Evolutionary conservation across 2,113 vertebrate genomes (phyloP).

Genomic region (Rhodinocichla rosea): DNA sequence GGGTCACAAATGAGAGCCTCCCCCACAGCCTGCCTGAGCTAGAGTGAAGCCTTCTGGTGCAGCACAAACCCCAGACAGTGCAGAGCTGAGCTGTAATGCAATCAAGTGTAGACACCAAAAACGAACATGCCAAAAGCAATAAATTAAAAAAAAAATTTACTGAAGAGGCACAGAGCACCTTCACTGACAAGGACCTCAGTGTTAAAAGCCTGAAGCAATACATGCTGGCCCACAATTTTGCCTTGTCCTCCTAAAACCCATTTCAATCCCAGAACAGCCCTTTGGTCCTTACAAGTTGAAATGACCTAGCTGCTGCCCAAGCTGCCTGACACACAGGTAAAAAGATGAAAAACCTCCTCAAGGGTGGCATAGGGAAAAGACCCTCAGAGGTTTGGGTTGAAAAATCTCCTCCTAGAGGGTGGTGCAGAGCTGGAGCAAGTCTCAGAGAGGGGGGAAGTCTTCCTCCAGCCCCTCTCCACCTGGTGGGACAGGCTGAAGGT

Average conservation of each 20-base stretch:
- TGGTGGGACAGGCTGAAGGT: rapidly evolving
- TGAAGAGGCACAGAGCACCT: neutral
- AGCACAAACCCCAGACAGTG: neutral
- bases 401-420: neutral
- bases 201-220: neutral
- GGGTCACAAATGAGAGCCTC: neutral
- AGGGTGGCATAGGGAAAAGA: neutral
- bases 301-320: neutral
- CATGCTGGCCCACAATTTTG: neutral
- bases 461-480: neutral
- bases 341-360: neutral
- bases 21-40: neutral
- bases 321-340: neutral
- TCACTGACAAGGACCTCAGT: neutral
- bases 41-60: neutral
- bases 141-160: neutral
- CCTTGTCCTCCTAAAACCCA: neutral
- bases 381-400: neutral
- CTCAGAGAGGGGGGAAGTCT: neutral
- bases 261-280: neutral
- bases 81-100: neutral
- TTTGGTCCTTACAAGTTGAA: neutral
- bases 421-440: neutral
- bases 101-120: neutral
- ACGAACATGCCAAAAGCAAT: neutral